phyloP scores from a whole-genome alignment of 1,140 invertebrate genomes.

The Rhopalosiphum padi region DNA sequence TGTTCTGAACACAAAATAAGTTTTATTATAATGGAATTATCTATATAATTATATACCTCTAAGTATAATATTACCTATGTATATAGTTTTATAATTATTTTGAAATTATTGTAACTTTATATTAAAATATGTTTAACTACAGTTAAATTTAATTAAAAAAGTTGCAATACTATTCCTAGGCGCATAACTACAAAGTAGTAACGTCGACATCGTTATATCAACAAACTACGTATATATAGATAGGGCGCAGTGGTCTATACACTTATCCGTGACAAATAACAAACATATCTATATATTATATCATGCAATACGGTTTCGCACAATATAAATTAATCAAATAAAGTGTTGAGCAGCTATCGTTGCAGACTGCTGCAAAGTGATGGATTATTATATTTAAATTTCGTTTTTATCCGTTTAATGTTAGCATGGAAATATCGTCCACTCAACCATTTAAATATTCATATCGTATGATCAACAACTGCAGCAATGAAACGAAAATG shows the following conservation, averaged over 20 bases:
- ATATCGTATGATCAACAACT: background rate
- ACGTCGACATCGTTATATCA: background rate
- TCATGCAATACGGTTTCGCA: background rate
- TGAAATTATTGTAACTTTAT: background rate
- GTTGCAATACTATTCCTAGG: background rate
- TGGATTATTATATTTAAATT: background rate
- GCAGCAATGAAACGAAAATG: background rate
- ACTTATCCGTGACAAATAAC: background rate
- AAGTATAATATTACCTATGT: background rate
- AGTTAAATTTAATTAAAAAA: conserved; percentile 9
- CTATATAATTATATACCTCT: background rate
- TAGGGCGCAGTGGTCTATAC: background rate
- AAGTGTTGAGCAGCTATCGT: background rate
- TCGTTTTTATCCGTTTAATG: background rate
- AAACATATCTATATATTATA: background rate
- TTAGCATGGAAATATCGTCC: background rate
- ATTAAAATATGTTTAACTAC: background rate
- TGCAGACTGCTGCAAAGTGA: background rate
- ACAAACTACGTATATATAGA: background rate
- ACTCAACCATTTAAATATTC: background rate
- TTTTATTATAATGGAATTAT: background rate
- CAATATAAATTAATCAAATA: conserved; percentile 6
- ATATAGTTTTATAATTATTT: background rate
- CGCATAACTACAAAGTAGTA: background rate
- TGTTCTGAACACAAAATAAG: background rate